phyloP scores from a whole-genome alignment of 2,797 vertebrate species.

The Xenops minutus region DNA sequence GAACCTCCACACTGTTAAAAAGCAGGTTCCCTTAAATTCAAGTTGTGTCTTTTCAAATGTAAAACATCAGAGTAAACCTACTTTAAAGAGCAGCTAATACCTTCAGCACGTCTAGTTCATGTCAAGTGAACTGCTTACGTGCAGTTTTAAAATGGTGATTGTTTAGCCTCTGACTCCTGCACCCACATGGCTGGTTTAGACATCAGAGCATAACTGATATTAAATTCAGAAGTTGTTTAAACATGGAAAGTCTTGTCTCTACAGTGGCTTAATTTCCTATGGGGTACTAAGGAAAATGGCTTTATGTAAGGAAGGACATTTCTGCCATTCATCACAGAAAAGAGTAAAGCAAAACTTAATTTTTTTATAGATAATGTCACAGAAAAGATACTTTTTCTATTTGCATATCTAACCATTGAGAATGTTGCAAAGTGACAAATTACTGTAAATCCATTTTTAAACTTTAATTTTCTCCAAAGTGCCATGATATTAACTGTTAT shows the following conservation, averaged over 20 bases:
- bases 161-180: not conserved
- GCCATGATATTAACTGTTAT: slow-evolving; percentile 60
- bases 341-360: not conserved
- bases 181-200: not conserved
- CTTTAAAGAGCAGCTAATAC: not conserved
- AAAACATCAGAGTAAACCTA: not conserved
- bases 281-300: not conserved
- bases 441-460: slow-evolving; percentile 57
- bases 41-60: not conserved
- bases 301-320: slow-evolving; percentile 31
- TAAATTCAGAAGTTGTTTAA: not conserved
- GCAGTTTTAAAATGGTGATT: not conserved
- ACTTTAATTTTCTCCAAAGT: slow-evolving; percentile 65
- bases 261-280: slow-evolving; percentile 9
- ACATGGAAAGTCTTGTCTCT: slow-evolving; percentile 5
- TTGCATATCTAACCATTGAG: slow-evolving; percentile 59
- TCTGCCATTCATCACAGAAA: not conserved
- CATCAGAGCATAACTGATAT: not conserved
- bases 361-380: not conserved
- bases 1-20: not conserved
- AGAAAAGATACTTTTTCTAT: slow-evolving; percentile 45
- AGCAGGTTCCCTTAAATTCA: not conserved
- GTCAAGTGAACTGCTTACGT: not conserved
- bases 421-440: slow-evolving; percentile 45
- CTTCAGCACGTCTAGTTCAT: not conserved